Percentiles rank a stretch among this genome's conserved stretches.
These are phyloP conservation scores for Pterostichus niger DNA, from an alignment of 2,888 invertebrate genomes.

Conservation along the genomic window DNA sequence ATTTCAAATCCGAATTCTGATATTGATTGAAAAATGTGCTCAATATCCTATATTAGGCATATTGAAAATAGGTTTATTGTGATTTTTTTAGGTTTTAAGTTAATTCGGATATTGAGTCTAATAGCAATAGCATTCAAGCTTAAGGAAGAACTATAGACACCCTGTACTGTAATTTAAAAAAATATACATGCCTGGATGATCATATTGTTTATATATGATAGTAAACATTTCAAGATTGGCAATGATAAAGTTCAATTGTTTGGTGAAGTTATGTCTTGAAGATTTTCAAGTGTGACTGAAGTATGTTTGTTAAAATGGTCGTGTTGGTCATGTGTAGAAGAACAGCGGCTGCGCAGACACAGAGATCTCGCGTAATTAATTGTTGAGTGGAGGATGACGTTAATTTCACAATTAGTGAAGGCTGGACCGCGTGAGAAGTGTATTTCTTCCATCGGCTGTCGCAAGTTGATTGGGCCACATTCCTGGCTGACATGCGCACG, in stretches of 20 bases:
- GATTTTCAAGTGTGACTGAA: not conserved
- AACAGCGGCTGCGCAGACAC: not conserved
- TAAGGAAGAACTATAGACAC: no score
- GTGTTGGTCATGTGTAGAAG: not conserved
- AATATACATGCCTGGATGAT: no score
- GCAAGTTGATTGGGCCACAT: conserved; percentile 73
- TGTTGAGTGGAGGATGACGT: conserved; percentile 45
- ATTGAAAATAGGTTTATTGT: no score
- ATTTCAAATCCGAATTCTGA: no score
- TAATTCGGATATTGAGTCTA: no score
- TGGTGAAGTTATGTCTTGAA: not conserved
- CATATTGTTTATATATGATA: no score
- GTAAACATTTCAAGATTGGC: no score
- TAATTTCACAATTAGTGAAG: conserved; percentile 44
- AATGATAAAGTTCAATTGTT: not conserved
- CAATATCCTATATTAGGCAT: no score
- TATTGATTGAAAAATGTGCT: no score
- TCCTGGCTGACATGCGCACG: conserved; percentile 73
- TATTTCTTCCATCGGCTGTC: conserved; percentile 70
- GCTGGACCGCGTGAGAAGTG: conserved; percentile 34
- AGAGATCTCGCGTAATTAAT: conserved; percentile 32
- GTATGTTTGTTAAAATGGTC: not conserved
- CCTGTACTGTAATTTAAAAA: no score
- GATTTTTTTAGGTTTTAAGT: no score
- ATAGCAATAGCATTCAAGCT: no score